Evolutionary conservation across 2,888 invertebrate species (phyloP).

Genomic region (Synergus gifuensis): DNA sequence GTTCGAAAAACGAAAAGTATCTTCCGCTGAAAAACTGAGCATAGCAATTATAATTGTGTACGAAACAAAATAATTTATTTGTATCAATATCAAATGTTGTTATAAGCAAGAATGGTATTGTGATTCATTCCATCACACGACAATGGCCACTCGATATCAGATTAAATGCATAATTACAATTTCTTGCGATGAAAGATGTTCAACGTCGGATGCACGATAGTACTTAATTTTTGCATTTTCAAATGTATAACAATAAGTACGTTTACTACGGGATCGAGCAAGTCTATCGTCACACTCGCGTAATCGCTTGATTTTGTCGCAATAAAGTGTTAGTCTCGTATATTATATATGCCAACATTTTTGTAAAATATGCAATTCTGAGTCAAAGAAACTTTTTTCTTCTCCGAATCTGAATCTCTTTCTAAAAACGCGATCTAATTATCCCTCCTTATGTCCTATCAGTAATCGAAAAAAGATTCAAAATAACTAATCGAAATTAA

Average conservation of each 20-base stretch:
- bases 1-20: not conserved
- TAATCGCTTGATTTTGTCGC: constrained; percentile 2
- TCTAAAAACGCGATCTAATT: not conserved
- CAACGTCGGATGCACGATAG: not conserved
- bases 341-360: constrained; percentile 17
- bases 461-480: not conserved
- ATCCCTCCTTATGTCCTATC: constrained; percentile 14
- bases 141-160: not conserved
- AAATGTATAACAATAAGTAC: constrained; percentile 1
- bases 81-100: constrained; percentile 44
- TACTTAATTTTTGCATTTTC: constrained; percentile 30
- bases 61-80: constrained; percentile 49
- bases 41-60: constrained; percentile 45
- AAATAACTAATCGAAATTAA: no score
- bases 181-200: constrained; percentile 10
- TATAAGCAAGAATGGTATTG: constrained; percentile 22
- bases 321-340: constrained; percentile 13
- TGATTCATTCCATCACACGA: constrained; percentile 12
- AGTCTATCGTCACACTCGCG: constrained; percentile 8
- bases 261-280: constrained; percentile 9
- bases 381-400: constrained; percentile 13
- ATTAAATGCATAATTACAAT: not conserved
- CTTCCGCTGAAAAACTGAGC: constrained; percentile 7
- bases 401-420: not conserved
- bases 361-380: constrained; percentile 12